Base-by-base conservation (phyloP, 2,113 vertebrate genomes). In the Struthio camelus region DNA sequence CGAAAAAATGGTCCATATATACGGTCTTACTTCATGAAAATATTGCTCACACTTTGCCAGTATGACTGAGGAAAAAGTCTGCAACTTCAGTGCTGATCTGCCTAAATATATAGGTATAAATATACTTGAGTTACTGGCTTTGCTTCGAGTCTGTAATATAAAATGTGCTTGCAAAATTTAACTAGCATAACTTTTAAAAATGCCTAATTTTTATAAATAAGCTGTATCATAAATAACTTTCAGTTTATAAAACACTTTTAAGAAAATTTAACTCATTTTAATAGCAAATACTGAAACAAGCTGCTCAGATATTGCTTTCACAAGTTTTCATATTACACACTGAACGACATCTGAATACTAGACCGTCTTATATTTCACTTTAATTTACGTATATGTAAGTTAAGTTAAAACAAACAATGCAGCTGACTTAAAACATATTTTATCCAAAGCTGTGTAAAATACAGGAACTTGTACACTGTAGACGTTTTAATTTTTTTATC, bases 271-370 rank as follows among this genome's bases (percentile, higher is more conserved):
- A 82, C 9, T 73, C 3, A 75, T 75, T 85, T 65, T 44, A 87
- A 90, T 53, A 65, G 25, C 22, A 56, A 17, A 13, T 54, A 42
- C 54, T 70, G 50, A 65, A 81, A 66, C 46, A 76, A 80, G 18
- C 59, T 89, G 15, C 13, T 88, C 19, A 73, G 40, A 23, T 80
- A 50, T 48, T 84, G 44, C 46, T 73, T 86, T 66, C 34, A 71
- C 44, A 86, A 73, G 12, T 72, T 85, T 80, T 51, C 36, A 54
- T 53, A 72, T 36, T 80, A 36, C 81, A 42, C 15, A 14, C n/a
- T 72, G 76, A 91, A 73, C 64, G 61, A 91, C 89, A 91, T 93
- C 53, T 82, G 78, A 85, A 91, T 75, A 70, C 36, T 40, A 87
- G 59, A 51, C 25, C 22, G 61, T 64, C 44, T 18, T 62, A 22